phyloP scores from a whole-genome alignment of 2,113 vertebrate genomes.

The Cavia porcellus region DNA sequence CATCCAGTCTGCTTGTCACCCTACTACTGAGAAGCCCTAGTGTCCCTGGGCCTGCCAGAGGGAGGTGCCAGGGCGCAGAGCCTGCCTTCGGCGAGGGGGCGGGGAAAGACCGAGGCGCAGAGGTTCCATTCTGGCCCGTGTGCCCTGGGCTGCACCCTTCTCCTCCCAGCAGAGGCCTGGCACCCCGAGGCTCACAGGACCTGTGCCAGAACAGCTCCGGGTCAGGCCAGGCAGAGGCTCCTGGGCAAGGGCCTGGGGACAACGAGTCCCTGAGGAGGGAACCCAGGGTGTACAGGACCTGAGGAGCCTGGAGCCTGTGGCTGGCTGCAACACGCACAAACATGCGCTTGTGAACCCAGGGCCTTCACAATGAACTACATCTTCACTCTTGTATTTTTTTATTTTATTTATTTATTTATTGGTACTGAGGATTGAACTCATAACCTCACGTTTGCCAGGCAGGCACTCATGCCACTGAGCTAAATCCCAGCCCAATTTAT shows the following conservation, averaged over 20 bases:
- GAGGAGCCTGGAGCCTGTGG: neutral
- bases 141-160: too few species aligned
- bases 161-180: too few species aligned
- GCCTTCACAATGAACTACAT: neutral
- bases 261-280: neutral
- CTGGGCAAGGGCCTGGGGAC: neutral
- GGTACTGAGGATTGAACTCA: too few species aligned
- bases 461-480: too few species aligned
- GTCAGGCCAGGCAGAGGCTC: neutral
- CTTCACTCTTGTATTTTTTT: too few species aligned
- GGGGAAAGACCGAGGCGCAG: neutral
- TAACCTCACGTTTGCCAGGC: too few species aligned
- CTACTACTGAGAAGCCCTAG: neutral
- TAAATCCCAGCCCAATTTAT: neutral
- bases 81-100: neutral
- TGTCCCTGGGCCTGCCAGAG: neutral
- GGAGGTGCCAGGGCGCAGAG: neutral
- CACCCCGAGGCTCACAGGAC: neutral
- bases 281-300: too few species aligned
- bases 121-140: neutral
- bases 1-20: neutral
- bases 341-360: neutral
- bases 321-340: neutral
- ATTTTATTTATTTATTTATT: too few species aligned
- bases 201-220: neutral